These are phyloP conservation scores for Recurvirostra avosetta DNA, from an alignment of 2,113 vertebrate genomes.

Conservation along the genomic window DNA sequence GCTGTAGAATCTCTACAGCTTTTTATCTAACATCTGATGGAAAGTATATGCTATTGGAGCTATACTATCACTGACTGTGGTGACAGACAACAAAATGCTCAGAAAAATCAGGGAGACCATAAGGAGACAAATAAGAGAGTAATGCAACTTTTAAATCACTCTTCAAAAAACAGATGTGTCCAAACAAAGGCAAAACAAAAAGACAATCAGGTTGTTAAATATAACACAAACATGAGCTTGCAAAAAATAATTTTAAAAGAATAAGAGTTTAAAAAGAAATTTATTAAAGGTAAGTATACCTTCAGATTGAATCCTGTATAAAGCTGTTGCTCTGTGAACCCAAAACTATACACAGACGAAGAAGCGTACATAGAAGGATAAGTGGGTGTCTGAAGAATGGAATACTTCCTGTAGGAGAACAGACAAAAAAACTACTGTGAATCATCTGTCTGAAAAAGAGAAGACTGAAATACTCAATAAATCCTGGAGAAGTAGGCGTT, in stretches of 20 bases:
- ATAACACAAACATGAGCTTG: neutral
- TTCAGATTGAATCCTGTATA: neutral
- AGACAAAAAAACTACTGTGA: neutral
- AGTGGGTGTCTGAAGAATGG: neutral
- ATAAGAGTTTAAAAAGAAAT: neutral
- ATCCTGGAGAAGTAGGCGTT: neutral
- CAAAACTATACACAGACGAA: neutral
- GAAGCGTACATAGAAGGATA: neutral
- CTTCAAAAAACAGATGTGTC: neutral
- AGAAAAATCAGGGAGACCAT: neutral
- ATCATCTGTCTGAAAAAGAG: neutral
- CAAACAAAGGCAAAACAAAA: neutral
- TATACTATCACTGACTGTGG: neutral
- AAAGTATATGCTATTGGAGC: neutral
- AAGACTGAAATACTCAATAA: neutral
- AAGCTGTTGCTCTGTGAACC: neutral
- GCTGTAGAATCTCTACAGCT: neutral
- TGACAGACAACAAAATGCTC: neutral
- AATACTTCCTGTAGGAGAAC: neutral
- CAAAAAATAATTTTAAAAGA: neutral
- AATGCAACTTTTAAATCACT: neutral
- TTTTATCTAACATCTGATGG: neutral
- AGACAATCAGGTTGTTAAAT: neutral
- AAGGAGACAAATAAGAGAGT: neutral
- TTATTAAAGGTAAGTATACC: neutral